Percentiles rank a stretch among this genome's conserved stretches.
phyloP scores from a whole-genome alignment of 2,888 invertebrate genomes.

The Therioaphis trifolii region DNA sequence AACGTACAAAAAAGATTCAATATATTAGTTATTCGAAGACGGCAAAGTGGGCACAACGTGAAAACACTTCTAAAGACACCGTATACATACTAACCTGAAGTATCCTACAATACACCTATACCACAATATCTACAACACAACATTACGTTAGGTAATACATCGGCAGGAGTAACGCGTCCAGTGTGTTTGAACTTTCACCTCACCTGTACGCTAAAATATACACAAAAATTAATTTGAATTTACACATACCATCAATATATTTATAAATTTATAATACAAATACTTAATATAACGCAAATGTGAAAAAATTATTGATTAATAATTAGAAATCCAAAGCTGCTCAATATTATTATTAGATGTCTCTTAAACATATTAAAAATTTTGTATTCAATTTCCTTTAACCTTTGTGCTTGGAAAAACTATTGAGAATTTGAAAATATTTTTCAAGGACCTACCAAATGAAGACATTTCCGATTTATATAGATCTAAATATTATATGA shows the following conservation, averaged over 20 bases:
- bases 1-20: not conserved
- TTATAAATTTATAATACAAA: no score
- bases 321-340: no score
- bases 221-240: not conserved
- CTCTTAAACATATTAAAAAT: no score
- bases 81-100: slow-evolving; percentile 29
- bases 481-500: no score
- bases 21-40: not conserved
- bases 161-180: slow-evolving; percentile 21
- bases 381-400: no score
- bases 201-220: not conserved
- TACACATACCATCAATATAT: not conserved
- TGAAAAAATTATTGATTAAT: no score
- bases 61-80: slow-evolving; percentile 35
- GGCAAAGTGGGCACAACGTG: not conserved
- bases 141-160: slow-evolving; percentile 43
- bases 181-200: slow-evolving; percentile 56
- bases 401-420: no score
- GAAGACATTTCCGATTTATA: no score
- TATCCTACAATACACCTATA: slow-evolving; percentile 3
- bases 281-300: no score
- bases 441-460: no score
- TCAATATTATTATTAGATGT: no score
- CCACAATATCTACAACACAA: not conserved
- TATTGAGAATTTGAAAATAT: no score